Evolutionary conservation across 2,888 invertebrate species (phyloP), one percentile per base, ranked within the genome.

Genomic region (Nemotelus nigrinus): DNA sequence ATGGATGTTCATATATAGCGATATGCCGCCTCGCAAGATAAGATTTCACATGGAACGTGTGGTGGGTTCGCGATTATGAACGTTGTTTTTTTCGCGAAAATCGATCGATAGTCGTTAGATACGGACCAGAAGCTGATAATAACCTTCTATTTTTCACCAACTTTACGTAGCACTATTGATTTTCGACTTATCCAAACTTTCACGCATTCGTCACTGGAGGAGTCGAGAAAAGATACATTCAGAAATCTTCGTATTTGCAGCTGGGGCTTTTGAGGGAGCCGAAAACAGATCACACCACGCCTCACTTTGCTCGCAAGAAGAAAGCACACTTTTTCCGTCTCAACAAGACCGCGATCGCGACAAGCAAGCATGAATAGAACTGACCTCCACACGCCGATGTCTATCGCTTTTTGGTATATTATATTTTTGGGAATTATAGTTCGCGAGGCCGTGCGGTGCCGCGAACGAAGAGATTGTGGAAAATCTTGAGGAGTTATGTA

Each of bases 301-400:
- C 25, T 25, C 25, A 25, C 25, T 25, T 25, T 25, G 25, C 25
- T 25, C 25, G 25, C 25, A 25, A 41, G 44, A 70, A 48, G 70
- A 53, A 70, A 70, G 67, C 55, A 53, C 53, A 43, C 41, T 39
- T 70, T 70, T 55, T 70, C 70, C 70, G 8, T 47, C 55, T 25
- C 25, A 25, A 25, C 70, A 47, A 70, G 70, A 53, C 70, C 55
- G 55, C 70, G 70, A 70, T 70, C 70, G 70, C 70, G 70, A 70
- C 70, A 70, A 55, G 25, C 25, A 25, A 25, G 70, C 70, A 55
- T 70, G 70, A 70, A 70, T 70, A 70, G 70, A 70, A 70, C 70
- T 70, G 70, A 70, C 70, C 70, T 70, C 70, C 44, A 70, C 70
- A 70, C 70, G 70, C 70, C 70, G 55, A 70, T n/a, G 70, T 70